phyloP scores from a whole-genome alignment of 2,797 vertebrate species.

The Sebastiscus tertius region DNA sequence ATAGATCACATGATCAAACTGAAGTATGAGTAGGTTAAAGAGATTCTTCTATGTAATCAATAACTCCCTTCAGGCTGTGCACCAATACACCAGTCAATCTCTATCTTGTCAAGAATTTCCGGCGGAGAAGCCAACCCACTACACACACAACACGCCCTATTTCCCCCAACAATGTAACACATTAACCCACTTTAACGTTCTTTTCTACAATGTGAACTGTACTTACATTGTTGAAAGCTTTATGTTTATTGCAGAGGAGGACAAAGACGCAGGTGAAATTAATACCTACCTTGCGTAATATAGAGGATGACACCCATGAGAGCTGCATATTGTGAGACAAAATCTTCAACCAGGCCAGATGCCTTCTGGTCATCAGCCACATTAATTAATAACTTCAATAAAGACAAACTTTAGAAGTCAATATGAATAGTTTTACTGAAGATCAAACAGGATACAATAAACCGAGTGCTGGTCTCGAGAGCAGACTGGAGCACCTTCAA shows the following conservation, averaged over 20 bases:
- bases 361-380: no score
- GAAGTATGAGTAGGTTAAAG: not conserved
- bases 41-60: not conserved
- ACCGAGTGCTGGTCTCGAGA: no score
- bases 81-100: not conserved
- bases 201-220: not conserved
- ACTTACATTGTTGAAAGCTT: conserved; percentile 15
- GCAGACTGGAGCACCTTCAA: no score
- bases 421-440: no score
- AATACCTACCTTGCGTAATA: conserved; percentile 24
- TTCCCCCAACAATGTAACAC: conserved; percentile 7
- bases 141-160: not conserved
- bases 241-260: not conserved
- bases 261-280: conserved; percentile 35
- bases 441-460: no score
- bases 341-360: no score
- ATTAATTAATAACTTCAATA: no score
- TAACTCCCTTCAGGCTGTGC: not conserved
- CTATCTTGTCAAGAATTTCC: not conserved
- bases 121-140: not conserved
- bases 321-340: not conserved
- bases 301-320: conserved; percentile 11
- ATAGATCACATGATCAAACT: not conserved
- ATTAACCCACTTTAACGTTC: conserved; percentile 33
- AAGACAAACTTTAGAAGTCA: no score